phyloP scores from a whole-genome alignment of 2,888 invertebrate species.

The Erebia epiphron region DNA sequence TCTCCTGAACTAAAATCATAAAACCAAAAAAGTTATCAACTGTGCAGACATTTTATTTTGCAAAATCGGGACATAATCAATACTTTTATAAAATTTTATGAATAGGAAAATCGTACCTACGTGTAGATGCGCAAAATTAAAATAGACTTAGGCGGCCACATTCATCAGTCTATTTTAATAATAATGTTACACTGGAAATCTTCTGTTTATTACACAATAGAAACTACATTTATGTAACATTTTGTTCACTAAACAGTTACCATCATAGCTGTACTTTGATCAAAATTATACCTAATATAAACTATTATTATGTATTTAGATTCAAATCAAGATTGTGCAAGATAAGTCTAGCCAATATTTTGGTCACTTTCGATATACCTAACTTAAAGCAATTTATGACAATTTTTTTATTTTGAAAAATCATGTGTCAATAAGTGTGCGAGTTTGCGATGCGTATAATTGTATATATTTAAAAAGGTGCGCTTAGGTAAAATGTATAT shows the following conservation, averaged over 20 bases:
- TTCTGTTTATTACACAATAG: constrained; percentile 22
- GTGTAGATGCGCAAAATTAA: no score
- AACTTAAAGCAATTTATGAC: constrained; percentile 3
- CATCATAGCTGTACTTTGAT: background rate
- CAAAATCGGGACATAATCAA: no score
- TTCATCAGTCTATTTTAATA: background rate
- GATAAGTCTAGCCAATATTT: constrained; percentile 13
- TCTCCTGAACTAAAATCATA: no score
- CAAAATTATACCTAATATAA: background rate
- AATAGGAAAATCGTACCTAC: no score
- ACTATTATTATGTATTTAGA: no score
- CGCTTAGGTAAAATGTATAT: constrained; percentile 52
- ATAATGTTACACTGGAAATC: background rate
- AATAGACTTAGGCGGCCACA: background rate
- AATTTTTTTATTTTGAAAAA: constrained; percentile 27
- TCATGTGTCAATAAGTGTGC: constrained; percentile 33
- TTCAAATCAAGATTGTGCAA: background rate
- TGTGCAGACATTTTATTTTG: no score
- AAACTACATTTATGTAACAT: constrained; percentile 7
- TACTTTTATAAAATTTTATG: no score
- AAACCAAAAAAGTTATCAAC: no score
- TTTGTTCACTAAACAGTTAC: constrained; percentile 3
- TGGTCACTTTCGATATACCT: background rate
- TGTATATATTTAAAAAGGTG: constrained; percentile 56
- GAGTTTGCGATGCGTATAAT: constrained; percentile 32